A percentile compares a stretch with the other conserved stretches of the same genome.
These are phyloP conservation scores for Grapholita molesta DNA, from an alignment of 1,140 invertebrate genomes.

Conservation along the genomic window DNA sequence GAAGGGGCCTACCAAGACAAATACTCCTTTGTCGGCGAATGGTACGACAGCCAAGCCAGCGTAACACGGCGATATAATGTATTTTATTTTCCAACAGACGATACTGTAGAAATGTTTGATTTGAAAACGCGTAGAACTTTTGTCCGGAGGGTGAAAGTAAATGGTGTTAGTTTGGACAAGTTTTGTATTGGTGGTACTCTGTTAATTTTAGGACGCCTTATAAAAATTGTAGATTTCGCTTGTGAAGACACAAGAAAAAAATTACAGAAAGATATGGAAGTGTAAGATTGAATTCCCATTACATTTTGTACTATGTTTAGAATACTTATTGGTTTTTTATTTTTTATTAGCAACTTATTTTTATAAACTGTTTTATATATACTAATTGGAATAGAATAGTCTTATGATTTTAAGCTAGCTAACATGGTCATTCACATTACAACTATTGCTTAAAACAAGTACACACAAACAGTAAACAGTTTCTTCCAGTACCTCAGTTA, in stretches of 20 bases:
- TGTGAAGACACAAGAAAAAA: slow-evolving; percentile 82
- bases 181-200: slow-evolving; percentile 88
- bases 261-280: slow-evolving; percentile 79
- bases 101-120: slow-evolving; percentile 90
- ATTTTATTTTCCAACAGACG: slow-evolving; percentile 86
- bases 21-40: slow-evolving; percentile 86
- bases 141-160: slow-evolving; percentile 85
- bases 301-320: not conserved
- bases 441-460: no score
- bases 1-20: slow-evolving; percentile 66
- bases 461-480: no score
- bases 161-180: slow-evolving; percentile 82
- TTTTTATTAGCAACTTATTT: no score
- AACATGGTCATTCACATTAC: no score
- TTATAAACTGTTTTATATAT: no score
- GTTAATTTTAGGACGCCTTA: slow-evolving; percentile 86
- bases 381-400: no score
- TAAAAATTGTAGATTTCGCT: slow-evolving; percentile 88
- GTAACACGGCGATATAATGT: slow-evolving; percentile 85
- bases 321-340: no score
- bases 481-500: no score
- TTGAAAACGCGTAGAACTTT: slow-evolving; percentile 86
- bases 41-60: slow-evolving; percentile 88
- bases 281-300: slow-evolving; percentile 67
- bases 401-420: no score